phyloP scores from a whole-genome alignment of 2,113 vertebrate species.

The Isurus oxyrinchus region DNA sequence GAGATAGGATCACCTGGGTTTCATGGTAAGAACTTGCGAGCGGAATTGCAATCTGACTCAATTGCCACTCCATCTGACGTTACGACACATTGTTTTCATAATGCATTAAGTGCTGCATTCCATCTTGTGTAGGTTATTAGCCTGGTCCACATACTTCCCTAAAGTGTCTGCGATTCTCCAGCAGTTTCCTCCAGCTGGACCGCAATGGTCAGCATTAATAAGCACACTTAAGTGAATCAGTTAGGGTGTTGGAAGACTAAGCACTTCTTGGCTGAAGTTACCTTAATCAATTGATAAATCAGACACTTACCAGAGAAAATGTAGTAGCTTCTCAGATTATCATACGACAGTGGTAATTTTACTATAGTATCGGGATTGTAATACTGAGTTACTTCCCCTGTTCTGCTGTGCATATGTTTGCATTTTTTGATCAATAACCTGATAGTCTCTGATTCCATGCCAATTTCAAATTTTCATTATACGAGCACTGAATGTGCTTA shows the following conservation, averaged over 20 bases:
- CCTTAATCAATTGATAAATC: background rate
- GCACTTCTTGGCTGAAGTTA: background rate
- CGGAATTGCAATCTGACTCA: no score
- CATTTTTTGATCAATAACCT: background rate
- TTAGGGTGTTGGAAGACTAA: background rate
- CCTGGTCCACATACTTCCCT: background rate
- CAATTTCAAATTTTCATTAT: background rate
- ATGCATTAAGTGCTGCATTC: background rate
- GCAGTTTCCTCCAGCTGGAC: background rate
- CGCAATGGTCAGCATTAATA: background rate
- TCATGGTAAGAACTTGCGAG: no score
- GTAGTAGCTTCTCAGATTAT: background rate
- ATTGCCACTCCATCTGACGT: no score
- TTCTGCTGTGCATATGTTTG: background rate
- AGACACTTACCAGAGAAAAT: background rate
- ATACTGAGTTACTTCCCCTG: background rate
- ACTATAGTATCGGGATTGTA: background rate
- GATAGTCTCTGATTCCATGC: background rate
- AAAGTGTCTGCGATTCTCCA: background rate
- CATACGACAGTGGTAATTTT: background rate
- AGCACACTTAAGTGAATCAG: slow-evolving; percentile 5
- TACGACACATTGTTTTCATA: no score
- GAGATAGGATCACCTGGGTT: no score
- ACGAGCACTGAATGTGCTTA: background rate
- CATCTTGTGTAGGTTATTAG: background rate